phyloP scores from a whole-genome alignment of 2,888 invertebrate species.

The Pimpla rufipes region DNA sequence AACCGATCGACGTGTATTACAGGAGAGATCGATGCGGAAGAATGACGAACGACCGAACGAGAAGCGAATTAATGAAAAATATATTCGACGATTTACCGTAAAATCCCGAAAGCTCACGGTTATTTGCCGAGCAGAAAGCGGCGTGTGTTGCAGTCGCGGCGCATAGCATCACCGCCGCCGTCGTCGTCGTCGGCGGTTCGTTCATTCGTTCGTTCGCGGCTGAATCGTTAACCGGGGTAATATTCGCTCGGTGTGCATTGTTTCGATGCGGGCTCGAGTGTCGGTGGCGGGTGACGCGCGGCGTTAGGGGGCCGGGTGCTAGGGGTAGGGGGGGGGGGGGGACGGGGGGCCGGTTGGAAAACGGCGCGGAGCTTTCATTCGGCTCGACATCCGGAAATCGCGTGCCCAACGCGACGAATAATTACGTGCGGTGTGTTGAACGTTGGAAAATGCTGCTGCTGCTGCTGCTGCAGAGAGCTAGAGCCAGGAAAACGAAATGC shows the following conservation, averaged over 20 bases:
- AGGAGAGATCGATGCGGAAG: slow-evolving; percentile 26
- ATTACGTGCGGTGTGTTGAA: slow-evolving; percentile 70
- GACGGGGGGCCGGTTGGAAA: slow-evolving; percentile 36
- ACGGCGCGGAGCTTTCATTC: slow-evolving; percentile 74
- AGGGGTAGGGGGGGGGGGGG: too few species aligned
- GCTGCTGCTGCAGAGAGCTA: not conserved
- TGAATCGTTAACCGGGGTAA: slow-evolving; percentile 77
- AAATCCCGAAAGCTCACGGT: not conserved
- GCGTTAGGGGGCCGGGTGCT: too few species aligned
- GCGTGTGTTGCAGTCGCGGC: slow-evolving; percentile 32
- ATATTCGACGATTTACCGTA: slow-evolving; percentile 45
- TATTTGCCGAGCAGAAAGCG: slow-evolving; percentile 4
- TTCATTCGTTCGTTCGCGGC: slow-evolving; percentile 70
- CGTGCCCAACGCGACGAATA: slow-evolving; percentile 76
- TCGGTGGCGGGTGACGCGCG: slow-evolving; percentile 21
- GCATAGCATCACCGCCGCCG: too few species aligned
- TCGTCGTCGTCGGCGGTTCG: slow-evolving; percentile 54
- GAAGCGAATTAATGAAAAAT: slow-evolving; percentile 42
- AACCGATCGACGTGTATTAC: not conserved
- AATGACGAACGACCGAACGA: not conserved
- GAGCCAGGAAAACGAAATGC: slow-evolving; percentile 15
- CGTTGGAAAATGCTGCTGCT: slow-evolving; percentile 8
- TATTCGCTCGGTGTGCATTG: slow-evolving; percentile 74
- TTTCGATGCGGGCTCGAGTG: slow-evolving; percentile 70
- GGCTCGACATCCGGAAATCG: slow-evolving; percentile 78